Conservation (phyloP, 2,888 invertebrate genomes). For the Homarus gammarus region DNA sequence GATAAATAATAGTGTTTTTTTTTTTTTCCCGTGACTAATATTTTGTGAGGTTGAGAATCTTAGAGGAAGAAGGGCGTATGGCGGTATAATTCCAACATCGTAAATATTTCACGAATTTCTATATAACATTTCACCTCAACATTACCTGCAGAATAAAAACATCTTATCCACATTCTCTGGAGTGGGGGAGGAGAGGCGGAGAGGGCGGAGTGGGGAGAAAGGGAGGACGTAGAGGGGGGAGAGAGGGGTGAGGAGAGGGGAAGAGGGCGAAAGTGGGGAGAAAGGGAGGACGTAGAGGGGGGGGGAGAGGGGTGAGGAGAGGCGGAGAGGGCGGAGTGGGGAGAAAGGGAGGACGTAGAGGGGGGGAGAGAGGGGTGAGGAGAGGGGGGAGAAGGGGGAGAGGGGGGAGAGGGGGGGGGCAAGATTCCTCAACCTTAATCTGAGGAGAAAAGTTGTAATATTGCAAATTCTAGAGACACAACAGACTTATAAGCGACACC, state of each 20-base stretch:
- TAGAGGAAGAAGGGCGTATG: too few species aligned
- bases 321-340: not conserved
- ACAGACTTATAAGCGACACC: not conserved
- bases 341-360: not conserved
- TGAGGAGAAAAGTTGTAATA: too few species aligned
- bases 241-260: not conserved
- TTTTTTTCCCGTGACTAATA: too few species aligned
- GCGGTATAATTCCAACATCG: too few species aligned
- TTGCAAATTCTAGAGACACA: not conserved
- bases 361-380: not conserved
- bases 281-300: slow-evolving; percentile 2
- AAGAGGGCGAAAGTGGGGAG: not conserved
- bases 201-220: not conserved
- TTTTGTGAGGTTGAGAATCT: too few species aligned
- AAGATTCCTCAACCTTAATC: slow-evolving; percentile 1
- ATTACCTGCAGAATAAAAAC: too few species aligned
- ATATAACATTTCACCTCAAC: too few species aligned
- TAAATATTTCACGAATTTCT: too few species aligned
- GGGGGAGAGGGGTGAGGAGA: not conserved
- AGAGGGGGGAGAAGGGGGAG: not conserved
- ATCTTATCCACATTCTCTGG: too few species aligned
- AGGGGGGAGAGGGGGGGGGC: slow-evolving; percentile 7
- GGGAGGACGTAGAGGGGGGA: slow-evolving; percentile 2
- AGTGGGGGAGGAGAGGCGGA: not conserved
- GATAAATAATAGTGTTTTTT: too few species aligned